Evolutionary conservation across 2,797 vertebrate genomes (phyloP).

Genomic region (Chloroceryle inda): DNA sequence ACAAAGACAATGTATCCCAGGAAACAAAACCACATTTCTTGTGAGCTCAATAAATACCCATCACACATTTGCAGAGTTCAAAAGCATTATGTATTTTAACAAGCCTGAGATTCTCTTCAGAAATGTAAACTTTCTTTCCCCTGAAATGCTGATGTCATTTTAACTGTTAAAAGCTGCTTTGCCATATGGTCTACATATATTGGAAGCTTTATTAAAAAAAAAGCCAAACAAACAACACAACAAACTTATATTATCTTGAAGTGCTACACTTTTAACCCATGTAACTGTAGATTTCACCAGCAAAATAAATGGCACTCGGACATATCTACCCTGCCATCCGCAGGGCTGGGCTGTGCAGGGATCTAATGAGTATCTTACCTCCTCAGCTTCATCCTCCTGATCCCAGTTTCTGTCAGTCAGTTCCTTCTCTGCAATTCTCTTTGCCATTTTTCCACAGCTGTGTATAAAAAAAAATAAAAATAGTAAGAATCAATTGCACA

Average conservation of each 20-base stretch:
- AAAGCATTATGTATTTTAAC: neutral
- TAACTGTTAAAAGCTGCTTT: neutral
- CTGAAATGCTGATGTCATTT: neutral
- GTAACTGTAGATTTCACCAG: neutral
- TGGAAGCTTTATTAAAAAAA: neutral
- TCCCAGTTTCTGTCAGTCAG: conserved; percentile 98
- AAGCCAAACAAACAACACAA: no score
- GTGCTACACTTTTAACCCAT: neutral
- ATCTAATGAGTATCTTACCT: conserved; percentile 80
- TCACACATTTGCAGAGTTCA: neutral
- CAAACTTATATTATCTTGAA: neutral
- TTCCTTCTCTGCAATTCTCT: conserved; percentile 96
- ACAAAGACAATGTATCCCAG: neutral
- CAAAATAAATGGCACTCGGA: neutral
- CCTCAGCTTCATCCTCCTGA: conserved; percentile 95
- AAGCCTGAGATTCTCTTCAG: neutral
- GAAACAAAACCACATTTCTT: neutral
- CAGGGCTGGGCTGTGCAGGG: rapidly evolving
- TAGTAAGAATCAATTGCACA: neutral
- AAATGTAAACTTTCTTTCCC: neutral
- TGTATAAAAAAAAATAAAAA: neutral
- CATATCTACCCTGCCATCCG: neutral
- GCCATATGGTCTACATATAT: neutral
- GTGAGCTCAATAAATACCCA: neutral
- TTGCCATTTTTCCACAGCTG: conserved; percentile 88